A percentile compares a stretch with the other conserved stretches of the same genome.
phyloP scores from a whole-genome alignment of 2,797 vertebrate species.

The Parauchenoglanis punctatus region DNA sequence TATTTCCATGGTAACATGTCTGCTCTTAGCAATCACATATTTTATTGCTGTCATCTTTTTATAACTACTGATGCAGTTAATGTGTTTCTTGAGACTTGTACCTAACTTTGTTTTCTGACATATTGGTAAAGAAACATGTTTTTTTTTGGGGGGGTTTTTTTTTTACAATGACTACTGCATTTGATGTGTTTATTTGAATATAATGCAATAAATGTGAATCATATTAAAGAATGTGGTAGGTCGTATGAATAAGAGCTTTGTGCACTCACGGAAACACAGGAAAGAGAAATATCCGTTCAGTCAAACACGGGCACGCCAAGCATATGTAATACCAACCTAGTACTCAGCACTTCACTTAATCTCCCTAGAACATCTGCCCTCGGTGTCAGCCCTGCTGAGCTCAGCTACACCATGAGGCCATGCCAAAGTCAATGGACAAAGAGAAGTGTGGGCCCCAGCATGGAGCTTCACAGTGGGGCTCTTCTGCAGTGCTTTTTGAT shows the following conservation, averaged over 20 bases:
- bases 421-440: constrained; percentile 37
- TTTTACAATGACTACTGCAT: neutral
- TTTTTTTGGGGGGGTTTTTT: neutral
- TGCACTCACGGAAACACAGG: neutral
- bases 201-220: neutral
- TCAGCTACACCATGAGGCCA: constrained; percentile 38
- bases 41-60: neutral
- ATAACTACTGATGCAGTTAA: neutral
- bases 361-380: constrained; percentile 45
- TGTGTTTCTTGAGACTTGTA: neutral
- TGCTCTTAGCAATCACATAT: neutral
- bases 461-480: constrained; percentile 44
- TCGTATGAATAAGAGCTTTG: neutral
- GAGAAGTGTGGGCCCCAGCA: constrained; percentile 22
- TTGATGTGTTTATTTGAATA: neutral
- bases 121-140: neutral
- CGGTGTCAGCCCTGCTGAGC: constrained; percentile 31
- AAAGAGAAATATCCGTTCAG: constrained; percentile 23
- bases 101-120: neutral
- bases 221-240: neutral
- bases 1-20: neutral
- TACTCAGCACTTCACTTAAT: constrained; percentile 42
- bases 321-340: constrained; percentile 54
- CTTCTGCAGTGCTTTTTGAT: constrained; percentile 34
- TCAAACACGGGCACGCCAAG: constrained; percentile 12